phyloP scores from a whole-genome alignment of 2,113 vertebrate genomes.

The Urocynchramus pylzowi region DNA sequence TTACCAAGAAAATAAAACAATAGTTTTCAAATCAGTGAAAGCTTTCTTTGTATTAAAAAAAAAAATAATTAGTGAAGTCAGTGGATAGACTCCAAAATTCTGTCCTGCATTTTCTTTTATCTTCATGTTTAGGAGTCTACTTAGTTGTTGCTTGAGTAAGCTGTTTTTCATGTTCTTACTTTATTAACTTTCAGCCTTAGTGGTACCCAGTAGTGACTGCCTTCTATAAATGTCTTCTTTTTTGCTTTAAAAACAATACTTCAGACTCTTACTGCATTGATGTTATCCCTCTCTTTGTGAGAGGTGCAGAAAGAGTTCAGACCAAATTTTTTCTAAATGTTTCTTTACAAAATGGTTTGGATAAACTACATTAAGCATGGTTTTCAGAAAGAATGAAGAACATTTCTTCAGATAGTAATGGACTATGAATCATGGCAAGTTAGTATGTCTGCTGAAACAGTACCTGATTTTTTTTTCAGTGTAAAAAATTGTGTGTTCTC shows the following conservation, averaged over 20 bases:
- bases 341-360: not conserved
- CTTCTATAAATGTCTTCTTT: not conserved
- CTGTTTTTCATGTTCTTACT: not conserved
- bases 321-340: not conserved
- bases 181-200: not conserved
- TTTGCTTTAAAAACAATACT: not conserved
- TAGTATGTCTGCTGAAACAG: not conserved
- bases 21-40: slow-evolving; percentile 31
- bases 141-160: not conserved
- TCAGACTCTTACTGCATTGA: not conserved
- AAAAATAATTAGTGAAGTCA: not conserved
- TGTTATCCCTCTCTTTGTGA: not conserved
- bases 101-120: not conserved
- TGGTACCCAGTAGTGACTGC: not conserved
- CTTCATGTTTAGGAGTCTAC: not conserved
- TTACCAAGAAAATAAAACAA: slow-evolving; percentile 29
- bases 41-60: slow-evolving; percentile 22
- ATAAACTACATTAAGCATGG: not conserved
- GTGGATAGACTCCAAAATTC: not conserved
- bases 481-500: not conserved
- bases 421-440: not conserved
- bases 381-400: not conserved
- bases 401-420: not conserved
- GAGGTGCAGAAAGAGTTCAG: not conserved
- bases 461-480: not conserved